Evolutionary conservation across 2,888 invertebrate species (phyloP).

Genomic region (Panopea generosa): DNA sequence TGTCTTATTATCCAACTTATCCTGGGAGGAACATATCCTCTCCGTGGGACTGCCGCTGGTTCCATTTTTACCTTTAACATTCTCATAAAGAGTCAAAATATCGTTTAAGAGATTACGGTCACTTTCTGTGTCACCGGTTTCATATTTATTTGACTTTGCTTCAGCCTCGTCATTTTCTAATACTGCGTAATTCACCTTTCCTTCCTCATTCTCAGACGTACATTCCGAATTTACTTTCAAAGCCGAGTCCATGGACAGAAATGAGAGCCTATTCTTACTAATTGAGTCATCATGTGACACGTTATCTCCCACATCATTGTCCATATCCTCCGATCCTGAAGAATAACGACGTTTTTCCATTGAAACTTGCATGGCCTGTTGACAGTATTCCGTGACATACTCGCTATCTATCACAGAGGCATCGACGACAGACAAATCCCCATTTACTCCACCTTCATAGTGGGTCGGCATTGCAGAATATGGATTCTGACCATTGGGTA

Average conservation of each 20-base stretch:
- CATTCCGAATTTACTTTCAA: constrained; percentile 66
- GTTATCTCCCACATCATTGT: constrained; percentile 45
- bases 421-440: constrained; percentile 80
- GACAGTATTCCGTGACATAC: constrained; percentile 79
- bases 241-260: constrained; percentile 73
- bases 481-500: constrained; percentile 59
- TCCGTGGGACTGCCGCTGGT: not conserved
- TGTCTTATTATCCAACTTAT: constrained; percentile 18
- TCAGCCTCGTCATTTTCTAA: constrained; percentile 42
- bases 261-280: constrained; percentile 70
- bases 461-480: constrained; percentile 53
- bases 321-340: constrained; percentile 70
- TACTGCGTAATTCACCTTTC: constrained; percentile 48
- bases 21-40: constrained; percentile 21
- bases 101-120: constrained; percentile 68
- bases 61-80: constrained; percentile 16
- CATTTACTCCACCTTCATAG: constrained; percentile 66
- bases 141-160: constrained; percentile 14
- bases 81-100: constrained; percentile 46
- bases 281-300: constrained; percentile 46
- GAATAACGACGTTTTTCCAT: constrained; percentile 72
- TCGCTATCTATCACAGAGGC: constrained; percentile 83
- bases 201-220: constrained; percentile 63
- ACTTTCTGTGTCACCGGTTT: constrained; percentile 42
- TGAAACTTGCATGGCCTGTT: constrained; percentile 68